Conservation (phyloP, 2,888 invertebrate genomes). For the Hipparchia sbordonii region DNA sequence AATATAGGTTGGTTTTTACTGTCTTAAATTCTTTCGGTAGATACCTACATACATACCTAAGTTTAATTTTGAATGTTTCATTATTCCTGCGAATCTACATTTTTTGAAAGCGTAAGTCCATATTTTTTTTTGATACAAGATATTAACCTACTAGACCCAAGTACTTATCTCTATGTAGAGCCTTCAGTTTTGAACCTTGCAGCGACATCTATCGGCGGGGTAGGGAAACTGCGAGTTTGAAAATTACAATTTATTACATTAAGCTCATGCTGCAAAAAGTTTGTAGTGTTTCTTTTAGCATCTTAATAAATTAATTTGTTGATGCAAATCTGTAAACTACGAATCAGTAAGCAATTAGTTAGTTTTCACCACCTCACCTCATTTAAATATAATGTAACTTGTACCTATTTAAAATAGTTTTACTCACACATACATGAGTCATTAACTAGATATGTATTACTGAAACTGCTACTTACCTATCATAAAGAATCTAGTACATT, state of each 20-base stretch:
- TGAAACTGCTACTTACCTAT: too few species aligned
- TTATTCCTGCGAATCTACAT: too few species aligned
- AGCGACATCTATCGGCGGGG: conserved; percentile 51
- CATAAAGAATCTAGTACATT: too few species aligned
- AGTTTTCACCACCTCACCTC: conserved; percentile 3
- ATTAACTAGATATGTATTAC: too few species aligned
- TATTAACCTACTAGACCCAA: background rate
- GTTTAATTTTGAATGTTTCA: too few species aligned
- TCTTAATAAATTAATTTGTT: conserved; percentile 1
- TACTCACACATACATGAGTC: background rate
- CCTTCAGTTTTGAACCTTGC: background rate
- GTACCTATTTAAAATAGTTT: background rate
- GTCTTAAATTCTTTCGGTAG: background rate
- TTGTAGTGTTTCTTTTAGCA: background rate
- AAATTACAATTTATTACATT: background rate
- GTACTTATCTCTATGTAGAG: background rate
- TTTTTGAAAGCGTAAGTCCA: too few species aligned
- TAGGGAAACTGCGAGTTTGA: conserved; percentile 26
- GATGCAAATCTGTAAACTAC: background rate
- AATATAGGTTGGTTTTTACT: too few species aligned
- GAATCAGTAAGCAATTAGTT: background rate
- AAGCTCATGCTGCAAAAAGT: background rate
- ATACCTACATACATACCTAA: too few species aligned
- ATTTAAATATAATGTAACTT: conserved; percentile 3
- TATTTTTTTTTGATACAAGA: too few species aligned